These are phyloP conservation scores for Rhingia campestris DNA, from an alignment of 2,888 invertebrate species.

Conservation along the genomic window DNA sequence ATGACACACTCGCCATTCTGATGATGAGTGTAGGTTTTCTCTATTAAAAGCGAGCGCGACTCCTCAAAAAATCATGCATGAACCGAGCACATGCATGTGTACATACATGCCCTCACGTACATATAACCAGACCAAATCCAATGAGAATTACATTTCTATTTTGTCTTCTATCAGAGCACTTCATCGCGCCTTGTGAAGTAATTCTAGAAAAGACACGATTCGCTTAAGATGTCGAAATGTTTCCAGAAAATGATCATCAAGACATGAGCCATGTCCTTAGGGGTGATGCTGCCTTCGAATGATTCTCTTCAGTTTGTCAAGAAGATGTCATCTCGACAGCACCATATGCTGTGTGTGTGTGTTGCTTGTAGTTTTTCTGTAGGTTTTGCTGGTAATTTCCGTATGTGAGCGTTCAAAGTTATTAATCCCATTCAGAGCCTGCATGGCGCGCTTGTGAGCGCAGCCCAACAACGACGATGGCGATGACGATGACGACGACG, in stretches of 20 bases:
- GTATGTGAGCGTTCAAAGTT: conserved; percentile 54
- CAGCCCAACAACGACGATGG: conserved; percentile 44
- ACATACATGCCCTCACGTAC: conserved; percentile 62
- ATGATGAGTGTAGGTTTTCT: conserved; percentile 73
- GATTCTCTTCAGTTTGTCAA: conserved; percentile 74
- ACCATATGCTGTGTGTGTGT: conserved; percentile 11
- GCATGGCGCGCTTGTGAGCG: conserved; percentile 29
- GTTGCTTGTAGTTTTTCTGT: too few relatives aligned
- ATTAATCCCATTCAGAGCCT: conserved; percentile 66
- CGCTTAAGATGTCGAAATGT: conserved; percentile 74
- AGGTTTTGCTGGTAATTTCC: conserved; percentile 48
- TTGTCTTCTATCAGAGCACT: conserved; percentile 70
- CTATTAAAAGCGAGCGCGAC: conserved; percentile 55
- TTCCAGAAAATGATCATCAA: conserved; percentile 73
- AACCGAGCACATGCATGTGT: conserved; percentile 1
- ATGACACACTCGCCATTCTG: conserved; percentile 61
- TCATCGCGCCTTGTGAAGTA: conserved; percentile 72
- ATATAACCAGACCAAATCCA: conserved; percentile 66
- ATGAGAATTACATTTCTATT: conserved; percentile 74
- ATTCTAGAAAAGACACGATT: conserved; percentile 72
- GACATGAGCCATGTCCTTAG: conserved; percentile 72
- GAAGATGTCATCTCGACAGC: conserved; percentile 71
- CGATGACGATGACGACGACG: conserved; percentile 36
- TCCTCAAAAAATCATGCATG: conserved; percentile 46
- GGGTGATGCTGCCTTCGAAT: conserved; percentile 68